Evolutionary conservation across 2,113 vertebrate genomes (phyloP), one percentile per base, ranked within the genome.

Genomic region (Arizona elegans): DNA sequence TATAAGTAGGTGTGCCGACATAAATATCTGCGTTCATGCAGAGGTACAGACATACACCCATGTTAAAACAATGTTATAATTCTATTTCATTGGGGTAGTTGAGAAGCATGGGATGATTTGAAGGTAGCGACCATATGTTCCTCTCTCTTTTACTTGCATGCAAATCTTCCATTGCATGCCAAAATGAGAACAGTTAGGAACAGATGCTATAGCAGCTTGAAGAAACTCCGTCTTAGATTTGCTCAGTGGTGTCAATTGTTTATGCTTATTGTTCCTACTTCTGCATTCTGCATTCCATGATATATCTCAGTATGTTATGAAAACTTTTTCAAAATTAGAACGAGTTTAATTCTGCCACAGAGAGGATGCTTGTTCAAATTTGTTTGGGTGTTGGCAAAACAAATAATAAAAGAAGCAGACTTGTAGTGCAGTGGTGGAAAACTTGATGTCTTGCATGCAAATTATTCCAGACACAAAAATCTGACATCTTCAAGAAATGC

Each of bases 111-210:
- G n/a, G 89, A 70, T 0, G 0, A 50, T 91, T 2, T 89, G 21
- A 58, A 23, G 88, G 13, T 4, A 94, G 33, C 52, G 70, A 91
- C 52, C 65, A 29, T 58, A 24, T 19, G 11, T 19, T 65, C 19
- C 19, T 38, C 43, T 75, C 33, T 33, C 12, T 38, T 26, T 55
- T 94, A 24, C 13, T 43, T 92, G 94, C 94, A 87, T 94, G 11
- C 92, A 87, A 92, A 89, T 91, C 92, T 92, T 5, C 62, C 93
- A 33, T 92, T 92, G 88, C 87, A 43, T 5, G 3, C 90, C 92
- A 89, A 90, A 90, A 88, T 23, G 1, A 38, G 54, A 92, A 94
- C 52, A 90, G 86, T 59, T 94, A 50, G 91, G 92, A 95, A 85
- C 10, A 92, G 13, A 19, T 93, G 21, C 53, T 94, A 54, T 56